phyloP scores from a whole-genome alignment of 2,113 vertebrate species.

The Vulpes lagopus region DNA sequence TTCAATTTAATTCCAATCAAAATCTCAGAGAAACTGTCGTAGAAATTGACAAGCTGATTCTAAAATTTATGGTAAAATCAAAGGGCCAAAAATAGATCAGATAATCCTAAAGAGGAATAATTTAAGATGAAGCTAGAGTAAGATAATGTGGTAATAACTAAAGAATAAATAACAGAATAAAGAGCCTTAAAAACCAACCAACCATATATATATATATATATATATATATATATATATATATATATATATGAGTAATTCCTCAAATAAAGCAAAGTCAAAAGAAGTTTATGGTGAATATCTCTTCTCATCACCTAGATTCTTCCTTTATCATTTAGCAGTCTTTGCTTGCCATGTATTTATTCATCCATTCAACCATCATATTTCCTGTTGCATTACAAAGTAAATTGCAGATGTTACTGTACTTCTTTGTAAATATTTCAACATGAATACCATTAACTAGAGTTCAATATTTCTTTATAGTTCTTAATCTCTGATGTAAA shows the following conservation, averaged over 20 bases:
- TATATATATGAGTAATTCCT: neutral
- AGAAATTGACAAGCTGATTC: neutral
- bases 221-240: neutral
- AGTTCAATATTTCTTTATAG: neutral
- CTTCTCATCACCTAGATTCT: neutral
- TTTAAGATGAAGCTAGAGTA: neutral
- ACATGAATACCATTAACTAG: neutral
- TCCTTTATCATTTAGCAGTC: neutral
- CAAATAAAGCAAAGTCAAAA: conserved; percentile 8
- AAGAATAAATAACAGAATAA: neutral
- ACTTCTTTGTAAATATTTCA: neutral
- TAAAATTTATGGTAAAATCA: conserved; percentile 22
- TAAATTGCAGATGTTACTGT: neutral
- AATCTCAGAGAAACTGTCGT: neutral
- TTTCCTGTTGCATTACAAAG: neutral
- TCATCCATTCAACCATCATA: neutral
- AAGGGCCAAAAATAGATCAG: neutral
- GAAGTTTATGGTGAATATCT: neutral
- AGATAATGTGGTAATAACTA: neutral
- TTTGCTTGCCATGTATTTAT: neutral
- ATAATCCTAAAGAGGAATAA: neutral
- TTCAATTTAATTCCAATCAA: neutral
- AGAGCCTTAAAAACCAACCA: neutral
- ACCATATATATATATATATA: neutral
- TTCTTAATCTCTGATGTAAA: conserved; percentile 21